Base-by-base conservation (phyloP, 30 jellyfish, hydroid and myxozoan genomes). In the Aurelia sp. region DNA sequence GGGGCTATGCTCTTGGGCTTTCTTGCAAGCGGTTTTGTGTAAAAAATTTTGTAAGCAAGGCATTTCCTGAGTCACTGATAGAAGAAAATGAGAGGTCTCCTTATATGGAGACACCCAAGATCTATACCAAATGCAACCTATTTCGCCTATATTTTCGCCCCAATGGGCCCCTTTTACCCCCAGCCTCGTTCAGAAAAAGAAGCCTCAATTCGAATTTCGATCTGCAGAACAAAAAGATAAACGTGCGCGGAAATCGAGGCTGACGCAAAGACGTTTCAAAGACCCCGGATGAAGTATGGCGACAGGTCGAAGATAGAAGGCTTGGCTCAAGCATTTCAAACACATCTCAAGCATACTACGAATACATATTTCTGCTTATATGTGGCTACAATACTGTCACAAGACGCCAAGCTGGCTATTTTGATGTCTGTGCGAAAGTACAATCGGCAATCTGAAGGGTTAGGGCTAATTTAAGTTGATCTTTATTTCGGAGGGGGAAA, bases 381-480 rank as follows among this genome's bases (percentile, higher is more conserved):
- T 83, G 92, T 71, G 40, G 80, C 83, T 71, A 17, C 79, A 50
- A 63, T 78, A 41, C 78, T 65, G 96, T 67, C 84, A 62, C 68
- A 67, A 69, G 88, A 73, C 96, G 91, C 91, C 97, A 88, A 88
- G 68, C 90, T 88, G 97, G 97, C 97, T 24, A 79, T 80, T 88
- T 88, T 88, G 97, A 88, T 88, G 97, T 78, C 97, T 88, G 91
- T 78, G 88, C 85, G 97, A 88, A 88, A 88, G 88, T 80, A 88
- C 91, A 72, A 51, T 63, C 88, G 91, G 91, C 91, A 78, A 30
- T 78, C 91, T 79, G 97, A 88, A 71, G 97, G 97, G 97, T 88
- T 88, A 88, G 97, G 86, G 94, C 71, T 66, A 50, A 61, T 85
- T 85, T 58, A 18, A 59, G 69, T 59, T 59, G 33, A 21, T 59